Evolutionary conservation across 1,140 invertebrate genomes (phyloP).

Genomic region (Drosophila nikananu): DNA sequence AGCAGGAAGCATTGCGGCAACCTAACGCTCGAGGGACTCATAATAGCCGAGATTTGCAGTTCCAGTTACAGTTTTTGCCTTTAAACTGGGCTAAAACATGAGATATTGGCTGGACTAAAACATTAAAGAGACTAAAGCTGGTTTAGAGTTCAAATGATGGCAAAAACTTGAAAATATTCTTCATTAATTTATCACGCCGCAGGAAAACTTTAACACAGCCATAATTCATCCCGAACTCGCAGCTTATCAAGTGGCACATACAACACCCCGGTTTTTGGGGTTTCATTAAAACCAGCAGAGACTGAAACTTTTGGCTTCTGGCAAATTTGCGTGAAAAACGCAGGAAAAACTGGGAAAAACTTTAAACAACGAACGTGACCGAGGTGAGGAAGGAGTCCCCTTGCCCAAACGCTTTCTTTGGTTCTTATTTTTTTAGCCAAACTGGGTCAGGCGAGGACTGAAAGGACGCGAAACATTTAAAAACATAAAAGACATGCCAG

Average conservation of each 20-base stretch:
- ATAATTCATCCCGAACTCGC: constrained; percentile 48
- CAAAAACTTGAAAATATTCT: constrained; percentile 13
- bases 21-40: constrained; percentile 61
- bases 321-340: constrained; percentile 38
- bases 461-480: constrained; percentile 65
- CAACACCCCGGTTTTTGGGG: constrained; percentile 5
- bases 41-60: constrained; percentile 67
- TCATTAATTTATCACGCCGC: constrained; percentile 31
- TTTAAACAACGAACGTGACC: constrained; percentile 73
- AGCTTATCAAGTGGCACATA: constrained; percentile 43
- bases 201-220: constrained; percentile 19
- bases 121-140: constrained; percentile 13
- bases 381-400: constrained; percentile 52
- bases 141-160: background rate
- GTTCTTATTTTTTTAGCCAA: constrained; percentile 35
- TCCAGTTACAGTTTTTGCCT: constrained; percentile 35
- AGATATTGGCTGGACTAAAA: constrained; percentile 10
- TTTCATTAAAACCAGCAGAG: constrained; percentile 55
- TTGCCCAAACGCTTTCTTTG: constrained; percentile 1
- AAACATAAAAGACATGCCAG: constrained; percentile 56
- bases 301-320: constrained; percentile 37
- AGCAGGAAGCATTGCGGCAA: constrained; percentile 64
- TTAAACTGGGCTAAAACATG: constrained; percentile 10
- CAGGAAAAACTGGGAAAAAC: constrained; percentile 36
- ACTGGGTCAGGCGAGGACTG: constrained; percentile 59